A percentile compares a stretch with the other conserved stretches of the same genome.
phyloP scores from a whole-genome alignment of 2,888 invertebrate species.

The Drosophila niveifrons region DNA sequence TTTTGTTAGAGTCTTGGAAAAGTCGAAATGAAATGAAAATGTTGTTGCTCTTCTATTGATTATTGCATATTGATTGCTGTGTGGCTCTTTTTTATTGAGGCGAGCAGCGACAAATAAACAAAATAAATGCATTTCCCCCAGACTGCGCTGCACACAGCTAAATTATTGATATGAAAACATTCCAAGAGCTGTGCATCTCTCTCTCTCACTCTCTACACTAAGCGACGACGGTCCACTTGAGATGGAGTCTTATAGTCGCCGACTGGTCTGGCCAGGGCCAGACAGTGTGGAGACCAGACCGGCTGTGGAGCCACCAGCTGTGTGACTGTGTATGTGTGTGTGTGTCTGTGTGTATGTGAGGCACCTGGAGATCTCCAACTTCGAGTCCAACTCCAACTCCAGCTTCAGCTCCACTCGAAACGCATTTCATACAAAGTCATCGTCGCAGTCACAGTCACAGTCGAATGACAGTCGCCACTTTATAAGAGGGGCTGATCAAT shows the following conservation, averaged over 20 bases:
- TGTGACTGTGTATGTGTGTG: constrained; percentile 33
- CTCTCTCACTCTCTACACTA: background rate
- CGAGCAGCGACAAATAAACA: constrained; percentile 72
- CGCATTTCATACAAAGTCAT: constrained; percentile 79
- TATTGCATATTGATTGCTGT: constrained; percentile 79
- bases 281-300: constrained; percentile 82
- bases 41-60: constrained; percentile 80
- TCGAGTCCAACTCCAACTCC: constrained; percentile 41
- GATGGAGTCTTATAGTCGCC: constrained; percentile 60
- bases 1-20: constrained; percentile 72
- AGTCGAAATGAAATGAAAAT: constrained; percentile 68
- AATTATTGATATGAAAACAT: constrained; percentile 66
- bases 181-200: constrained; percentile 48
- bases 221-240: constrained; percentile 7
- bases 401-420: constrained; percentile 59
- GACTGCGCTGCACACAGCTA: constrained; percentile 42
- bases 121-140: constrained; percentile 42
- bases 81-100: constrained; percentile 75
- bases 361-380: constrained; percentile 33
- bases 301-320: constrained; percentile 73
- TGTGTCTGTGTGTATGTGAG: constrained; percentile 17
- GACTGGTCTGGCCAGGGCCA: constrained; percentile 77
- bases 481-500: constrained; percentile 79
- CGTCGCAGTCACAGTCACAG: constrained; percentile 57
- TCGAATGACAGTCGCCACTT: constrained; percentile 80